phyloP scores from a whole-genome alignment of 2,888 invertebrate species.

The Thera obeliscata region DNA sequence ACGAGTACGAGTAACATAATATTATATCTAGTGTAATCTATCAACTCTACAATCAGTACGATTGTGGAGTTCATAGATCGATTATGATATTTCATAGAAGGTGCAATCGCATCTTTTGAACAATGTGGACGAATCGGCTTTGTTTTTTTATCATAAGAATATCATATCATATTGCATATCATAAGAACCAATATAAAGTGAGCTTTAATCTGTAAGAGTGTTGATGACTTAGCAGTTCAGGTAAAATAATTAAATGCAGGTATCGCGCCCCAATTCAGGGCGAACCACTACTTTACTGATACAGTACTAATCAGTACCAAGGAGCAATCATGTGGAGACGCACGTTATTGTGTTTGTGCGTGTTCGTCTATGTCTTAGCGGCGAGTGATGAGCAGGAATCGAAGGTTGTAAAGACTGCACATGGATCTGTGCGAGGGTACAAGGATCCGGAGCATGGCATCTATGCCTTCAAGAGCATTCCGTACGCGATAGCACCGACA shows the following conservation, averaged over 20 bases:
- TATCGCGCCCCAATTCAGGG: not conserved
- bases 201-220: not conserved
- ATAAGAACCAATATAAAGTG: not conserved
- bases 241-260: not conserved
- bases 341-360: slow-evolving; percentile 22
- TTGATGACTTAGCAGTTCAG: too few relatives aligned
- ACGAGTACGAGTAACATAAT: too few relatives aligned
- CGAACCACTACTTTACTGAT: not conserved
- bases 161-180: too few relatives aligned
- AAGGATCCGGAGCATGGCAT: slow-evolving; percentile 43
- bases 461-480: slow-evolving; percentile 50
- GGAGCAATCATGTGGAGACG: slow-evolving; percentile 32
- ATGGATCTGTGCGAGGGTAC: slow-evolving; percentile 56
- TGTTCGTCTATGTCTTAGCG: slow-evolving; percentile 10
- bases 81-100: too few relatives aligned
- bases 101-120: not conserved
- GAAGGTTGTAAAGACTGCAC: slow-evolving; percentile 43
- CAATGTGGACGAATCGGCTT: not conserved
- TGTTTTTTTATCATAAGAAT: not conserved
- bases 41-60: not conserved
- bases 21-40: not conserved
- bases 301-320: not conserved
- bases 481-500: slow-evolving; percentile 55
- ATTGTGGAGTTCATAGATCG: not conserved
- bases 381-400: slow-evolving; percentile 31